phyloP scores from a whole-genome alignment of 2,113 vertebrate species.

The Thamnaconus septentrionalis region DNA sequence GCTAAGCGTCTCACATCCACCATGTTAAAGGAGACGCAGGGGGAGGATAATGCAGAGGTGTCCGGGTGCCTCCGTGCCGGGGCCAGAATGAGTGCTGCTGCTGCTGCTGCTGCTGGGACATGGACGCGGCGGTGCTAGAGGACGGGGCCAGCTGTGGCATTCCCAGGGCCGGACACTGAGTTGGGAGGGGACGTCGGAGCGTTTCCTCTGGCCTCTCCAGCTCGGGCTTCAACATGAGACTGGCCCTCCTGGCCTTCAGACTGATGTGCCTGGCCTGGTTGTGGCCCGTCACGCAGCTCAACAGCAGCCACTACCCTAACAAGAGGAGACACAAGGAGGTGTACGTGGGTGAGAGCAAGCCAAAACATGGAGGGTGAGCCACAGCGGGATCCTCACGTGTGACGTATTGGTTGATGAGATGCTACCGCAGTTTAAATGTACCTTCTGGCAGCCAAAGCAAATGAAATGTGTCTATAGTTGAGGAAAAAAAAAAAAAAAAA shows the following conservation, averaged over 20 bases:
- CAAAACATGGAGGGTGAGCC: constrained; percentile 73
- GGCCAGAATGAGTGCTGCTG: constrained; percentile 42
- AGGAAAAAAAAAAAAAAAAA: no score
- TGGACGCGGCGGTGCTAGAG: constrained; percentile 44
- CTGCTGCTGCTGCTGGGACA: constrained; percentile 26
- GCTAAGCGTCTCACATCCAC: constrained; percentile 43
- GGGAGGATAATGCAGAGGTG: constrained; percentile 29
- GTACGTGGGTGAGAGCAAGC: constrained; percentile 56
- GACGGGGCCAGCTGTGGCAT: constrained; percentile 43
- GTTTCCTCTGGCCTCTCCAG: constrained; percentile 52
- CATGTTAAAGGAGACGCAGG: constrained; percentile 47
- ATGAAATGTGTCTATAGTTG: no score
- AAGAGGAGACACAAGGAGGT: constrained; percentile 74
- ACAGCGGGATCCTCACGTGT: neutral
- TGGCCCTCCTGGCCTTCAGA: constrained; percentile 64
- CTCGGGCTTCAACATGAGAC: constrained; percentile 64
- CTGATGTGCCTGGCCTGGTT: constrained; percentile 73
- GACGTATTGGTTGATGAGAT: neutral
- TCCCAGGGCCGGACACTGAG: constrained; percentile 47
- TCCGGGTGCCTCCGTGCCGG: constrained; percentile 8
- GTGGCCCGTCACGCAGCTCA: constrained; percentile 69
- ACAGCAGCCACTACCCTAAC: constrained; percentile 63
- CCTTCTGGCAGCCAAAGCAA: constrained; percentile 1
- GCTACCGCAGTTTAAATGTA: neutral
- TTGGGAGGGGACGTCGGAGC: constrained; percentile 40